A percentile compares a stretch with the other conserved stretches of the same genome.
Conservation (phyloP, 1,140 invertebrate species). For the Zophobas morio region DNA sequence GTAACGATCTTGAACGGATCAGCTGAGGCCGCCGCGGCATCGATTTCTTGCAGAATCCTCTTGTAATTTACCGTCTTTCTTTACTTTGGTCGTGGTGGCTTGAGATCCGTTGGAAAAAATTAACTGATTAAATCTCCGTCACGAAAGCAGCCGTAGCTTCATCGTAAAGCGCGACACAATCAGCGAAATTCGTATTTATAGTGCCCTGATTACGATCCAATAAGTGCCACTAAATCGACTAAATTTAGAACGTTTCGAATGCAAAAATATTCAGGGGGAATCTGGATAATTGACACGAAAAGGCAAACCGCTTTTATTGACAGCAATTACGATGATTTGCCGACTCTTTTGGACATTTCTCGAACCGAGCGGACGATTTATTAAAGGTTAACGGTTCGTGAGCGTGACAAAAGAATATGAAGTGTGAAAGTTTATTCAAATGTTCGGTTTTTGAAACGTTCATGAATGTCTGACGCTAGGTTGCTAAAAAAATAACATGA, state of each 20-base stretch:
- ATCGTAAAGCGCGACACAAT: neutral
- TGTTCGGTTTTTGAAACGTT: too few relatives aligned
- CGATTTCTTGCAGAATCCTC: neutral
- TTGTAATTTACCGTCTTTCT: neutral
- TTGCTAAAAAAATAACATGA: too few relatives aligned
- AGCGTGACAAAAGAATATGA: too few relatives aligned
- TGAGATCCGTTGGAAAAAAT: too few relatives aligned
- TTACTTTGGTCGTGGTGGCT: neutral
- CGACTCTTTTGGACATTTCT: neutral
- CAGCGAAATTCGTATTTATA: neutral
- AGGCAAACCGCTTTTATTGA: neutral
- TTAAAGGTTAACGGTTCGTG: neutral
- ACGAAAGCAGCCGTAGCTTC: neutral
- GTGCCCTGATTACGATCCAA: neutral
- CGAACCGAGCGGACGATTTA: neutral
- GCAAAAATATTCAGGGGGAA: too few relatives aligned
- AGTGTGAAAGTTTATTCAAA: too few relatives aligned
- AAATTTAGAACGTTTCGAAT: neutral
- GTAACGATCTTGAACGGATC: neutral
- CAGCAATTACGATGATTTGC: neutral
- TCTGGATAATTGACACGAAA: neutral
- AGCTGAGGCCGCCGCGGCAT: constrained; percentile 1
- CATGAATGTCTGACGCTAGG: too few relatives aligned
- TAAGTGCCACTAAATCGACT: neutral
- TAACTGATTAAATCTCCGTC: neutral